phyloP scores from a whole-genome alignment of 1,140 invertebrate species.

The Drosophila grimshawi region DNA sequence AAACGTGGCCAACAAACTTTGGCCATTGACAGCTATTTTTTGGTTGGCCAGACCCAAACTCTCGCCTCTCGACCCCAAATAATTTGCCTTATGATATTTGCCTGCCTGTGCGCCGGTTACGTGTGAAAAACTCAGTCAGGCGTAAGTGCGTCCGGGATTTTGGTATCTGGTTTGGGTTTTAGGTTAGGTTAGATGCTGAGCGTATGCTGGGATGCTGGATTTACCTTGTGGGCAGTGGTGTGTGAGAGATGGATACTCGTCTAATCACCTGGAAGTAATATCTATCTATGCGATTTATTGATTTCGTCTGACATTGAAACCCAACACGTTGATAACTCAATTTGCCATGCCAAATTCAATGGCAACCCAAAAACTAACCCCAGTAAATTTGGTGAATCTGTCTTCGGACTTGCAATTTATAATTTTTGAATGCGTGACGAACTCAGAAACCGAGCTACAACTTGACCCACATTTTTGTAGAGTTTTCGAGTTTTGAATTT shows the following conservation, averaged over 20 bases:
- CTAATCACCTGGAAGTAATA: slow-evolving; percentile 83
- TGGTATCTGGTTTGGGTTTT: slow-evolving; percentile 24
- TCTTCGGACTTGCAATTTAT: background rate
- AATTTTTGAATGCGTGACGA: slow-evolving; percentile 17
- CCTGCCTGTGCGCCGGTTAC: slow-evolving; percentile 38
- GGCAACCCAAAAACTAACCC: background rate
- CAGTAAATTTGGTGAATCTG: no score
- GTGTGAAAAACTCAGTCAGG: slow-evolving; percentile 77
- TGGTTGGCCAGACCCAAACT: slow-evolving; percentile 33
- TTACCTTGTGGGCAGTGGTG: slow-evolving; percentile 63
- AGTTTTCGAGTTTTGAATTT: slow-evolving; percentile 36
- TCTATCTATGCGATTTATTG: slow-evolving; percentile 71
- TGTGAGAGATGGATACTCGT: slow-evolving; percentile 72
- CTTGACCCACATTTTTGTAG: slow-evolving; percentile 64
- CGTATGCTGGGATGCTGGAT: slow-evolving; percentile 22
- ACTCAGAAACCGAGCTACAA: slow-evolving; percentile 10
- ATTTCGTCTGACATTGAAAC: slow-evolving; percentile 80
- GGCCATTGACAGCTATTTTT: slow-evolving; percentile 69
- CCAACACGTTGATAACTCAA: slow-evolving; percentile 49
- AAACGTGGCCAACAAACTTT: slow-evolving; percentile 68
- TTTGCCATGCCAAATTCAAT: slow-evolving; percentile 26
- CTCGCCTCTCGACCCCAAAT: slow-evolving; percentile 53
- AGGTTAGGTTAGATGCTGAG: slow-evolving; percentile 23
- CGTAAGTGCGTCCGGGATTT: slow-evolving; percentile 69
- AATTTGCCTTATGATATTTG: slow-evolving; percentile 76